phyloP scores from a whole-genome alignment of 2,888 invertebrate species.

The Oxytorus armatus region DNA sequence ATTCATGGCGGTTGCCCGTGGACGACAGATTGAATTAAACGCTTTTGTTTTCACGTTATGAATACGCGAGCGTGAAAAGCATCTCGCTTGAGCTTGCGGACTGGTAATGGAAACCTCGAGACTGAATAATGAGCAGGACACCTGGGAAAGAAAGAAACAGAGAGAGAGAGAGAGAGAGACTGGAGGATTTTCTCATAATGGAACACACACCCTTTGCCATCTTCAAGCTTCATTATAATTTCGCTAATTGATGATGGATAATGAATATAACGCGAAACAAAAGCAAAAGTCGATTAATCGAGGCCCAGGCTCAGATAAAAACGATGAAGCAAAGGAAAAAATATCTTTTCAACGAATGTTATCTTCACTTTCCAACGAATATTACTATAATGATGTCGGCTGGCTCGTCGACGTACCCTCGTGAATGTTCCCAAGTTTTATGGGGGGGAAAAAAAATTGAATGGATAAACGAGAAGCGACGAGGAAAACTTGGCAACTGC shows the following conservation, averaged over 20 bases:
- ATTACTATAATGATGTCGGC: conserved; percentile 16
- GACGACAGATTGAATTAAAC: conserved; percentile 27
- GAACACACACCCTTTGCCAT: not conserved
- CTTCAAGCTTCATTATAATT: conserved; percentile 69
- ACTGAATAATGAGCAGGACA: conserved; percentile 49
- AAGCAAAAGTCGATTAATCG: conserved; percentile 30
- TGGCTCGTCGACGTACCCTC: not conserved
- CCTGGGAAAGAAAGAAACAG: not conserved
- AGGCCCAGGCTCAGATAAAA: not conserved
- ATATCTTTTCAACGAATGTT: conserved; percentile 7
- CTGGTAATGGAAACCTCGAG: conserved; percentile 54
- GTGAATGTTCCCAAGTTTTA: conserved; percentile 9
- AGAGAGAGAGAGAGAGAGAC: conserved; percentile 6
- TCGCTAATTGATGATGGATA: conserved; percentile 75
- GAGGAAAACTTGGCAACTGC: conserved; percentile 31
- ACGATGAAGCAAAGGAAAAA: conserved; percentile 5
- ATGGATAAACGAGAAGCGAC: not conserved
- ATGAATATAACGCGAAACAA: conserved; percentile 37
- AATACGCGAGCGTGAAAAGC: conserved; percentile 46
- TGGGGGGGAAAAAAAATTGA: not conserved
- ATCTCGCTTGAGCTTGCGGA: conserved; percentile 35
- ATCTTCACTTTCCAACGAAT: conserved; percentile 1
- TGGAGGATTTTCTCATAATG: conserved; percentile 50
- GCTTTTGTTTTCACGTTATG: conserved; percentile 55
- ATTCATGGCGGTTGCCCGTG: not conserved